Conservation (phyloP, 1,140 invertebrate species). For the Catajapyx aquilonaris region DNA sequence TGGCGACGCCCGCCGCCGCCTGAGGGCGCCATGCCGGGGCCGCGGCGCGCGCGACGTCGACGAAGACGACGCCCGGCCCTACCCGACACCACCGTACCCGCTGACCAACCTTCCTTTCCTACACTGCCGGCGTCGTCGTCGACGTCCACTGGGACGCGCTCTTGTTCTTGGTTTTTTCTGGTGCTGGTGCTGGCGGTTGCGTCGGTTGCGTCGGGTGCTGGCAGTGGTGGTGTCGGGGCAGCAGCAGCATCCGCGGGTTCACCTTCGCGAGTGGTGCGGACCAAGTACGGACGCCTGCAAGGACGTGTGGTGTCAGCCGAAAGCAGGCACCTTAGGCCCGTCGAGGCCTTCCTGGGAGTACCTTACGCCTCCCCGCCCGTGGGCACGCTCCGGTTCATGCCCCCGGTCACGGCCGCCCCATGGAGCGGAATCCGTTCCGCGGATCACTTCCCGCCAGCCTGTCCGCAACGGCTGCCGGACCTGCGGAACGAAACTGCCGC, state of each 20-base stretch:
- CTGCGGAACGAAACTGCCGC: conserved; percentile 63
- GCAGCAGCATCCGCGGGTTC: conserved; percentile 13
- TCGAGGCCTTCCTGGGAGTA: conserved; percentile 79
- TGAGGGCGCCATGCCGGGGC: no score
- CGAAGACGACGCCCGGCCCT: no score
- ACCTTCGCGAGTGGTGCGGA: conserved; percentile 52
- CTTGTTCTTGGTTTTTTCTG: no score
- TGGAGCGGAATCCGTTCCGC: conserved; percentile 71
- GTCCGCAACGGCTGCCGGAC: conserved; percentile 69
- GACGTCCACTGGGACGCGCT: no score
- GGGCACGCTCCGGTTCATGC: conserved; percentile 66
- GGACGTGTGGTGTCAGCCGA: conserved; percentile 35
- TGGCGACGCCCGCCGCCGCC: no score
- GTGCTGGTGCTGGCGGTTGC: no score
- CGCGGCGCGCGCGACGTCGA: no score
- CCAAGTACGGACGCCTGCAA: conserved; percentile 58
- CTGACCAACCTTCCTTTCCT: no score
- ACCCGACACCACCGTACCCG: no score
- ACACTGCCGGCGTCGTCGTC: no score
- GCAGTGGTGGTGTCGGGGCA: neutral
- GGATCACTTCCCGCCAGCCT: conserved; percentile 61
- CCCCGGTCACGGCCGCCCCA: conserved; percentile 64
- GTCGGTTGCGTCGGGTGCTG: no score
- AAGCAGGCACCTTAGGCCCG: conserved; percentile 38
- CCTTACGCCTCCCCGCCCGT: conserved; percentile 85